A percentile compares a stretch with the other conserved stretches of the same genome.
Conservation (phyloP, 2,113 vertebrate genomes). For the Anseranas semipalmata region DNA sequence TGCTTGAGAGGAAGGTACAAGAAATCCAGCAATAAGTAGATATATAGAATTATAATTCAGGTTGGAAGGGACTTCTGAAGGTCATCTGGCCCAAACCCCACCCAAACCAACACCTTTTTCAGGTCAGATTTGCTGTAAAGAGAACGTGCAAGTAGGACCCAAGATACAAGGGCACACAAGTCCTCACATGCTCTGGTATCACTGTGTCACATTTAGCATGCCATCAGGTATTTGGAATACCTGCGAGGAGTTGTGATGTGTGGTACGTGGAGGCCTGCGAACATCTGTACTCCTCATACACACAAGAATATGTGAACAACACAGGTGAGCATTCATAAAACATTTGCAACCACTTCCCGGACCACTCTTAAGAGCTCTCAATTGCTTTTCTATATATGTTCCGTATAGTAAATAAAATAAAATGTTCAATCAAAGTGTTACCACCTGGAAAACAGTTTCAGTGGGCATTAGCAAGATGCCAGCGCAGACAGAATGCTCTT, state of each 20-base stretch:
- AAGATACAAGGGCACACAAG: neutral
- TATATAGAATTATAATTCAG: neutral
- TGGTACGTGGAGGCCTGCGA: fast-evolving
- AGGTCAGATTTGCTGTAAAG: neutral
- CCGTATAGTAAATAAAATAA: neutral
- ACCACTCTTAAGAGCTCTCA: neutral
- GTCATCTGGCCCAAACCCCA: neutral
- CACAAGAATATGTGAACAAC: neutral
- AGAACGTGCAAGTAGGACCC: neutral
- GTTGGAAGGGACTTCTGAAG: neutral
- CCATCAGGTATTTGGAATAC: neutral
- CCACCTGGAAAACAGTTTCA: fast-evolving
- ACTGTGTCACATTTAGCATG: neutral
- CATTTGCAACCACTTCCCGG: neutral
- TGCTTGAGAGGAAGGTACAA: neutral
- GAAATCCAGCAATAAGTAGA: neutral
- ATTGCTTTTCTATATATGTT: neutral
- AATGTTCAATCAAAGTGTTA: neutral
- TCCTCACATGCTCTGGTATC: fast-evolving
- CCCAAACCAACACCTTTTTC: neutral
- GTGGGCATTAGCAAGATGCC: neutral
- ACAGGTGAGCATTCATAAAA: fast-evolving
- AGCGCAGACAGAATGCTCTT: neutral
- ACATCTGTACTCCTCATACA: neutral
- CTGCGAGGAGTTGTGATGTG: neutral